Base-by-base conservation (phyloP, 2,113 vertebrate genomes). In the Pygoscelis antarcticus region DNA sequence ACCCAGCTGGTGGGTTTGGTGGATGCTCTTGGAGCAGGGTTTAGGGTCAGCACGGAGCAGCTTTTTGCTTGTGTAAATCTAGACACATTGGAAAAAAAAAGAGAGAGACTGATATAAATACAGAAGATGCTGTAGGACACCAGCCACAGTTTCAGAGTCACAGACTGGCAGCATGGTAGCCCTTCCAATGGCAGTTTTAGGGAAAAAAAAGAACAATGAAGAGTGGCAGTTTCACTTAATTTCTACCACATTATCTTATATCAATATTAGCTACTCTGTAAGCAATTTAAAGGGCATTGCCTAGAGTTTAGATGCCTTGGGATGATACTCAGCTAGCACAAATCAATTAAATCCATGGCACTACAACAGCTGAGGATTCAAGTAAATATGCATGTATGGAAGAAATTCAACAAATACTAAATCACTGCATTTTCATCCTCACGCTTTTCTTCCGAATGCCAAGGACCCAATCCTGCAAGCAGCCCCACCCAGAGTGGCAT, bases 291-390 rank as follows among this genome's bases (percentile, higher is more conserved):
- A 83, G 66, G 40, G 20, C 26, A 79, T 36, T 75, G 72, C 44
- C 66, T 82, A 11, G 60, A 62, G 34, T 79, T 83, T 74, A 80
- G 22, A 25, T 30, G 88, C 58, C 76, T 74, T 71, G 54, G 58
- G 75, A 85, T 66, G 38, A 92, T 11, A 83, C 9, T 66, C 36
- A 30, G 21, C 75, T 60, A 42, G 58, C 32, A 47, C n/a, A 58
- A 74, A 87, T 91, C 93, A 93, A 83, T 94, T 94, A 93, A 94
- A 86, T 64, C 75, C 87, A 85, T n/a, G 23, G 54, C 7, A 34
- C 13, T 85, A 36, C 54, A 91, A 83, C 87, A 91, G 74, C 87
- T 95, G 95, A 90, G 81, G 42, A 81, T 62, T 94, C 77, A 61
- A 87, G 52, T 66, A 91, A 93, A 79, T 22, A 70, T 6, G 22